phyloP scores from a whole-genome alignment of 53 echinoderm and acorn worm species.

The Patiria pectinifera region DNA sequence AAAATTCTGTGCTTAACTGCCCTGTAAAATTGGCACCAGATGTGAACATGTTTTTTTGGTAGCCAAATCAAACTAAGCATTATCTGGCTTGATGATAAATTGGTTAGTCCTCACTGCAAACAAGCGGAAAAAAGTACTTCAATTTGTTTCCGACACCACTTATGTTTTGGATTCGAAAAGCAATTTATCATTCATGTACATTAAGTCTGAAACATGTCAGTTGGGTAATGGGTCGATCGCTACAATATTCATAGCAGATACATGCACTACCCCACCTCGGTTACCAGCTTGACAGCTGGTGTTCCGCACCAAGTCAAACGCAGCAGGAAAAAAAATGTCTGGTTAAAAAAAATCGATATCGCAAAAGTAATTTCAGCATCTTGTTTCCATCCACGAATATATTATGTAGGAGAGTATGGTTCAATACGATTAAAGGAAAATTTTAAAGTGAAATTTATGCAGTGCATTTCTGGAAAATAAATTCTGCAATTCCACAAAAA shows the following conservation, averaged over 20 bases:
- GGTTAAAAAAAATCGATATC: conserved; percentile 28
- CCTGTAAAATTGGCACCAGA: no score
- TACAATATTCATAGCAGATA: conserved; percentile 15
- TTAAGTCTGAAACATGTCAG: neutral
- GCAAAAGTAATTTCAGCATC: conserved; percentile 22
- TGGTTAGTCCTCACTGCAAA: neutral
- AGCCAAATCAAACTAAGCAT: neutral
- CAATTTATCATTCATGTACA: conserved; percentile 6
- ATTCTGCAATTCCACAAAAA: neutral
- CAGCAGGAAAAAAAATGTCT: neutral
- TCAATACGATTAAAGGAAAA: neutral
- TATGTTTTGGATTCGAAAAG: neutral
- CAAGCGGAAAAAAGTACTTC: neutral
- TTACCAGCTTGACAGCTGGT: conserved; percentile 36
- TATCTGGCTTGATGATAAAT: neutral
- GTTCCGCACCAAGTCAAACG: neutral
- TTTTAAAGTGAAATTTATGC: neutral
- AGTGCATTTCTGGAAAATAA: neutral
- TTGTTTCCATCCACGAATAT: neutral
- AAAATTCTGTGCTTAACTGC: no score
- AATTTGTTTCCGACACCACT: neutral
- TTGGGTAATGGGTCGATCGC: neutral
- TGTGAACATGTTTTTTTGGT: neutral
- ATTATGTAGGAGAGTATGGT: neutral
- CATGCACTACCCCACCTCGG: neutral